Evolutionary conservation across 2,113 vertebrate species (phyloP).

Genomic region (Xiphorhynchus elegans): DNA sequence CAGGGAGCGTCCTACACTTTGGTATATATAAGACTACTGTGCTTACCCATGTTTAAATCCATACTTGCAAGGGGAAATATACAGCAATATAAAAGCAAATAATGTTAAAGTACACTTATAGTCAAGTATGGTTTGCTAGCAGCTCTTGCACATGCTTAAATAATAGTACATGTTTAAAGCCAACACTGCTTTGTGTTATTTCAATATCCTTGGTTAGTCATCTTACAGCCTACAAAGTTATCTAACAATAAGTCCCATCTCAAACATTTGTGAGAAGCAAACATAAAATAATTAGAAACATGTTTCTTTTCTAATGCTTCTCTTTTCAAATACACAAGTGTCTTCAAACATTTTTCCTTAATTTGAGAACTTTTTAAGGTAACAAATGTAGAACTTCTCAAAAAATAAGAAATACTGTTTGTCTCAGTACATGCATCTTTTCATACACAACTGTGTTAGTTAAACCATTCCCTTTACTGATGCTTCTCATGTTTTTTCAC

Average conservation of each 20-base stretch:
- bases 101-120: neutral
- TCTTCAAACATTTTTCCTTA: neutral
- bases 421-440: neutral
- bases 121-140: neutral
- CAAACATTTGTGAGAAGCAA: neutral
- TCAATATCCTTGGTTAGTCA: neutral
- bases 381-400: neutral
- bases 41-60: neutral
- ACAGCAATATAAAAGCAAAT: neutral
- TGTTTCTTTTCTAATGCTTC: neutral
- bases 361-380: neutral
- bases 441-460: neutral
- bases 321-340: neutral
- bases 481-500: neutral
- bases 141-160: neutral
- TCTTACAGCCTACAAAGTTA: neutral
- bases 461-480: neutral
- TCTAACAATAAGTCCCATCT: neutral
- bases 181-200: neutral
- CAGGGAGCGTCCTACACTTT: neutral
- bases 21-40: neutral
- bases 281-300: neutral
- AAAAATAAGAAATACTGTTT: neutral
- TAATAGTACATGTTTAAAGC: neutral
- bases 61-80: neutral